Evolutionary conservation across 2,797 vertebrate species (phyloP), one percentile per base, ranked within the genome.

Genomic region (Falco peregrinus): DNA sequence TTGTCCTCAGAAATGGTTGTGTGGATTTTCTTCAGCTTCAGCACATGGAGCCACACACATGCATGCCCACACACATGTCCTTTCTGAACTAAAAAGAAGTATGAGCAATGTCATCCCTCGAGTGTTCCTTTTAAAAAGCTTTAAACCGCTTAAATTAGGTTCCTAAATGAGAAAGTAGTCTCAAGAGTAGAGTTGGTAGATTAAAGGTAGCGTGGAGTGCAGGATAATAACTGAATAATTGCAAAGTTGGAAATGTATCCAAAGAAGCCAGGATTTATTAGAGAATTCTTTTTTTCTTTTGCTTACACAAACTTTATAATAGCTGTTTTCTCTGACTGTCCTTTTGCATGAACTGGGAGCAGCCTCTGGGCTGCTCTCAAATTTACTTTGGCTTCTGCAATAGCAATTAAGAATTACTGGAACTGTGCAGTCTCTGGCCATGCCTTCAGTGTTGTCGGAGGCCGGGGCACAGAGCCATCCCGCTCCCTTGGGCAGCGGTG

Each of bases 331-430:
- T 86, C 77, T 76, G 85, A 93, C 77, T 60, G 59, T 85, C 63
- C 82, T 89, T 94, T 87, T 89, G 82, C 84, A 94, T 84, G 96
- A 94, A 93, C 53, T 68, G 56, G 71, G 87, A 96, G 84, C 93
- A 92, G 82, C 93, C 89, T 87, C 65, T 85, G 70, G 89, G 92
- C 79, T 76, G 63, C 94, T 94, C 89, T 91, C 54, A 86, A 84
- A 96, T 94, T 96, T 95, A 90, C 87, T 96, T 94, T 88, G 89
- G 93, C 93, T 93, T 89, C 91, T 86, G 77, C 73, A 93, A 75
- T 41, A 81, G 82, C 76, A 92, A 79, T 91, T 95, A 95, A 78
- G 92, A 79, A 89, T 97, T 89, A 87, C 94, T 89, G 94, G 92
- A 96, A 94, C 61, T 45, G 43, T 43, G n/a, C 16, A 78, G 67